These are phyloP conservation scores for Athalia circularis DNA, from an alignment of 2,888 invertebrate species.

Conservation along the genomic window DNA sequence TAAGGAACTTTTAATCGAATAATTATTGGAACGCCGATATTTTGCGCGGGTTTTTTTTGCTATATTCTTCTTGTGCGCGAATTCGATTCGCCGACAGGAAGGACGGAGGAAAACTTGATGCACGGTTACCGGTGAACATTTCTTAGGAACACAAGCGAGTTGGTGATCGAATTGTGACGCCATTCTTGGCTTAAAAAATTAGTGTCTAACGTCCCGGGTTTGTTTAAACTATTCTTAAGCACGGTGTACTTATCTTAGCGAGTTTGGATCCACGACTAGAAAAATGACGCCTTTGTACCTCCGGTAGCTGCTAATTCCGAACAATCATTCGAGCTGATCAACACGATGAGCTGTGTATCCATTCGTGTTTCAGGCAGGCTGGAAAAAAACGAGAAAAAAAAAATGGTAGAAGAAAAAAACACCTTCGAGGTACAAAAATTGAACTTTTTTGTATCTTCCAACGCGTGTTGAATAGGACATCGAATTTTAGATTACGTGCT, in stretches of 20 bases:
- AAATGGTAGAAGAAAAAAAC: not conserved
- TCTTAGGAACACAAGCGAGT: too few relatives aligned
- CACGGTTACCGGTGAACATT: too few relatives aligned
- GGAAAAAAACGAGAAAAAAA: not conserved
- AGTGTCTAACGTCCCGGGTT: too few relatives aligned
- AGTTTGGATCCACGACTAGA: too few relatives aligned
- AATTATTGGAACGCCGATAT: constrained; percentile 3
- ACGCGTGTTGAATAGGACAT: not conserved
- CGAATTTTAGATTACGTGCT: too few relatives aligned
- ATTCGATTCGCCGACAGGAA: not conserved
- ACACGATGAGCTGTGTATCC: not conserved
- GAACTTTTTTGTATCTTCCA: not conserved
- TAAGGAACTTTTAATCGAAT: constrained; percentile 9
- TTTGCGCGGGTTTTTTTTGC: not conserved
- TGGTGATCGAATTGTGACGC: too few relatives aligned
- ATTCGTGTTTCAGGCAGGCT: not conserved
- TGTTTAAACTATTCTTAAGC: too few relatives aligned
- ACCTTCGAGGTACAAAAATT: not conserved
- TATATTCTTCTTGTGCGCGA: constrained; percentile 28
- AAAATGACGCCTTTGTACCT: not conserved
- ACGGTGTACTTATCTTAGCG: too few relatives aligned
- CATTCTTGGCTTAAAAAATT: too few relatives aligned
- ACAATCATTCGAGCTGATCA: not conserved
- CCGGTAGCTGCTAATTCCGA: constrained; percentile 3
- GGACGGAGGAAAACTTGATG: too few relatives aligned